A percentile compares a stretch with the other conserved stretches of the same genome.
phyloP scores from a whole-genome alignment of 2,797 vertebrate genomes.

The Arnoldichthys spilopterus region DNA sequence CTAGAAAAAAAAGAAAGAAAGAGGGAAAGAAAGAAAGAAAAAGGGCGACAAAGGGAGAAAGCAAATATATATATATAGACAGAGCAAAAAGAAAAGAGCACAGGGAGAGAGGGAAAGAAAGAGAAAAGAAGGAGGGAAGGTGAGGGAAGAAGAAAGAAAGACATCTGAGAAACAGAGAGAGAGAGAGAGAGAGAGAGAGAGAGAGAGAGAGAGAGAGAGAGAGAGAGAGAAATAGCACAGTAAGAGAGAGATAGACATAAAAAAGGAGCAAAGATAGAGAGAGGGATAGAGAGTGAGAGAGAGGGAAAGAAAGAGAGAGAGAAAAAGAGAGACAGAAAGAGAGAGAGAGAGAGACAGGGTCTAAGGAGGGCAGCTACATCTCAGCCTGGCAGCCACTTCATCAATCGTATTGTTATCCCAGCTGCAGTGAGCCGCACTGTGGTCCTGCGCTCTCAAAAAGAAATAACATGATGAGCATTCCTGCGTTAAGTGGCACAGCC shows the following conservation, averaged over 20 bases:
- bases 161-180: too few species aligned
- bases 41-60: not conserved
- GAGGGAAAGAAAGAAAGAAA: not conserved
- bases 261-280: not conserved
- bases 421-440: slow-evolving; percentile 74
- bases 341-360: not conserved
- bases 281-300: not conserved
- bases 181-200: slow-evolving; percentile 1
- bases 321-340: slow-evolving; percentile 30
- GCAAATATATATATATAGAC: not conserved
- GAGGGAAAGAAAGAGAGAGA: not conserved
- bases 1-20: not conserved
- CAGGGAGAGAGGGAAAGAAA: not conserved
- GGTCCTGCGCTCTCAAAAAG: slow-evolving; percentile 68
- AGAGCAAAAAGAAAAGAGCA: not conserved
- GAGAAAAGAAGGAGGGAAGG: not conserved
- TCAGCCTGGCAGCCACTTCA: slow-evolving; percentile 68
- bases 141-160: not conserved
- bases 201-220: not conserved
- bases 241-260: not conserved
- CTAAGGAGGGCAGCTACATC: slow-evolving; percentile 69
- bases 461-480: slow-evolving; percentile 77
- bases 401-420: slow-evolving; percentile 77
- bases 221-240: not conserved
- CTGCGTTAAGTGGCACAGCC: slow-evolving; percentile 70